phyloP scores from a whole-genome alignment of 2,797 vertebrate genomes.

The Chaetodon trifasciatus region DNA sequence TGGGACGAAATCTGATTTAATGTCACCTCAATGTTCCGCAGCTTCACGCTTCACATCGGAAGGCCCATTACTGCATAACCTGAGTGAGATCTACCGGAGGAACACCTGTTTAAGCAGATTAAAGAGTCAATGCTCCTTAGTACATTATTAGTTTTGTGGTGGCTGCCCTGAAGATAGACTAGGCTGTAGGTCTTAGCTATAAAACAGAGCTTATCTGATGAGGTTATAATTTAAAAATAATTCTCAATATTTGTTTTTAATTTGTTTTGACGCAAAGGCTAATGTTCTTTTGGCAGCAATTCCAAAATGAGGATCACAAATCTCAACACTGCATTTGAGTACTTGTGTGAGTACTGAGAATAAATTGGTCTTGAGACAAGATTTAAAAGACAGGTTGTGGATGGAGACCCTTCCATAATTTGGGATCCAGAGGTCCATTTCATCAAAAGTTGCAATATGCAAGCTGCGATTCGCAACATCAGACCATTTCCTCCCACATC shows the following conservation, averaged over 20 bases:
- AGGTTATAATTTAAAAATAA: background rate
- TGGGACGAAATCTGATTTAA: constrained; percentile 70
- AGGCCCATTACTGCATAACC: constrained; percentile 43
- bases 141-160: constrained; percentile 22
- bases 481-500: background rate
- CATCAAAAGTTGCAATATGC: background rate
- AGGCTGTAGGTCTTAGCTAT: background rate
- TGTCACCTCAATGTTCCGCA: constrained; percentile 56
- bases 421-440: background rate
- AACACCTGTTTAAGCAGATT: constrained; percentile 62
- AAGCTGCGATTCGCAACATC: background rate
- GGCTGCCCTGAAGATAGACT: background rate
- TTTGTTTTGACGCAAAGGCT: background rate
- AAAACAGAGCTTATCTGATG: background rate
- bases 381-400: background rate
- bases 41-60: constrained; percentile 43
- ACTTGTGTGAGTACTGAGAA: no score
- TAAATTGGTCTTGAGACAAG: background rate
- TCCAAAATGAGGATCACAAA: no score
- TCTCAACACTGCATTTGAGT: no score
- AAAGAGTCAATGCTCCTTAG: constrained; percentile 34
- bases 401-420: background rate
- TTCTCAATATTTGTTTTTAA: background rate
- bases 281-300: no score
- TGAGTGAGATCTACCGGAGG: constrained; percentile 34